A percentile compares a stretch with the other conserved stretches of the same genome.
These are phyloP conservation scores for Elysia crispata DNA, from an alignment of 2,888 invertebrate species.

Conservation along the genomic window DNA sequence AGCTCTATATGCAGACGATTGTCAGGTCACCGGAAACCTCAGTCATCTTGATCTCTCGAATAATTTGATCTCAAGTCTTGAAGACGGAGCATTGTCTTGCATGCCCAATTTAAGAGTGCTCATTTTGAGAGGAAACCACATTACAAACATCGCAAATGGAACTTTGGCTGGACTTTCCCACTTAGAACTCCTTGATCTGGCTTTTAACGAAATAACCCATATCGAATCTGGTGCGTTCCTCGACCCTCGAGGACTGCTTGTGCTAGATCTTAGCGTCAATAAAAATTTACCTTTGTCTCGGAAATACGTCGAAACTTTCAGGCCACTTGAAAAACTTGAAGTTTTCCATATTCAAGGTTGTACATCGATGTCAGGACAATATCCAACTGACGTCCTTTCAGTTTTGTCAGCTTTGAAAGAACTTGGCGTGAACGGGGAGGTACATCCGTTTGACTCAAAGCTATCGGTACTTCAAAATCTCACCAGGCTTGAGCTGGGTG, in stretches of 20 bases:
- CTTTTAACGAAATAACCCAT: not conserved
- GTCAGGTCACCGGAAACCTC: not conserved
- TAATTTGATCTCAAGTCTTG: not conserved
- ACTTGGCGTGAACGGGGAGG: not conserved
- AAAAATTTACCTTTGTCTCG: not conserved
- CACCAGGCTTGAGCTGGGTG: not conserved
- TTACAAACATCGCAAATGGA: not conserved
- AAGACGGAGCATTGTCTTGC: not conserved
- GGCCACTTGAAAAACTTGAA: not conserved
- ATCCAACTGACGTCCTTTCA: not conserved
- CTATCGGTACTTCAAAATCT: not conserved
- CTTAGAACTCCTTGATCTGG: not conserved
- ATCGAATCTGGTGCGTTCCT: conserved; percentile 1
- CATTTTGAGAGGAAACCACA: not conserved
- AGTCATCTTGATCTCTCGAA: not conserved
- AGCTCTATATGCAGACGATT: too few species aligned
- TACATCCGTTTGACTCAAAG: not conserved
- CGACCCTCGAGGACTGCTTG: not conserved
- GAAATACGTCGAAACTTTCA: not conserved
- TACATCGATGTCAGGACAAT: not conserved
- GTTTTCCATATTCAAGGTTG: not conserved
- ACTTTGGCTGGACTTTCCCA: not conserved
- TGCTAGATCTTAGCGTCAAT: not conserved
- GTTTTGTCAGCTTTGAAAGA: not conserved
- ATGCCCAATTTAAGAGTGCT: not conserved